Evolutionary conservation across 64 coral and sea anemone species (phyloP).

Genomic region (Stylophora pistillata): DNA sequence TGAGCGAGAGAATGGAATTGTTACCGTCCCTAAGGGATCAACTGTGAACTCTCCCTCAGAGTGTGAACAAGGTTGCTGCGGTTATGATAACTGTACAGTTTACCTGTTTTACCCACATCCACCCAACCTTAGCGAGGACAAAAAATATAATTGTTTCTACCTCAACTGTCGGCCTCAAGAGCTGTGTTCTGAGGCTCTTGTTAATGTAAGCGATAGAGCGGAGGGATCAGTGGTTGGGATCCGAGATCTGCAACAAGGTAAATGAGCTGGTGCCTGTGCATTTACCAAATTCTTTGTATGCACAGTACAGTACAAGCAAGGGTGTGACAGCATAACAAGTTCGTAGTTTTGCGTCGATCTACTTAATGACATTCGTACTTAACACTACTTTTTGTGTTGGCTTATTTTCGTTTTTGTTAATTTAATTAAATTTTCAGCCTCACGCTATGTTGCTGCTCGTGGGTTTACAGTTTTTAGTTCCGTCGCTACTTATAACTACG

Average conservation of each 20-base stretch:
- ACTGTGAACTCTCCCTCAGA: slow-evolving; percentile 13
- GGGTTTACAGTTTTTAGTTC: no score
- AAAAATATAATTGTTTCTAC: slow-evolving; percentile 18
- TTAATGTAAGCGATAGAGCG: slow-evolving; percentile 7
- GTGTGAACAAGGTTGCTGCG: slow-evolving; percentile 21
- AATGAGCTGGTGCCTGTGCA: not conserved
- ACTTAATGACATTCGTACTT: no score
- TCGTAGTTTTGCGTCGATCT: no score
- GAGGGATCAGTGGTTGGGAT: slow-evolving; percentile 40
- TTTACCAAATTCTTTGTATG: no score
- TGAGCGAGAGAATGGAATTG: not conserved
- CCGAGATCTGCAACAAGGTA: slow-evolving; percentile 9
- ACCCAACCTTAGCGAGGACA: not conserved
- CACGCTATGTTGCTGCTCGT: no score
- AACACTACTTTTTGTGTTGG: no score
- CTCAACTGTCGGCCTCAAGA: slow-evolving; percentile 34
- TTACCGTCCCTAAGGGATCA: slow-evolving; percentile 11
- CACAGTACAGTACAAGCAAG: no score
- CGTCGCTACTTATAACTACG: no score
- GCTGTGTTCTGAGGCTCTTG: slow-evolving; percentile 11
- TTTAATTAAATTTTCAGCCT: no score
- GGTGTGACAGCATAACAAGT: no score
- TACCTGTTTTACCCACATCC: slow-evolving; percentile 30
- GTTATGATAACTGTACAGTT: slow-evolving; percentile 15
- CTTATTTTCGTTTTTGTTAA: no score